Base-by-base conservation (phyloP, 2,888 invertebrate genomes). In the Drosophila nr. perissopoda region DNA sequence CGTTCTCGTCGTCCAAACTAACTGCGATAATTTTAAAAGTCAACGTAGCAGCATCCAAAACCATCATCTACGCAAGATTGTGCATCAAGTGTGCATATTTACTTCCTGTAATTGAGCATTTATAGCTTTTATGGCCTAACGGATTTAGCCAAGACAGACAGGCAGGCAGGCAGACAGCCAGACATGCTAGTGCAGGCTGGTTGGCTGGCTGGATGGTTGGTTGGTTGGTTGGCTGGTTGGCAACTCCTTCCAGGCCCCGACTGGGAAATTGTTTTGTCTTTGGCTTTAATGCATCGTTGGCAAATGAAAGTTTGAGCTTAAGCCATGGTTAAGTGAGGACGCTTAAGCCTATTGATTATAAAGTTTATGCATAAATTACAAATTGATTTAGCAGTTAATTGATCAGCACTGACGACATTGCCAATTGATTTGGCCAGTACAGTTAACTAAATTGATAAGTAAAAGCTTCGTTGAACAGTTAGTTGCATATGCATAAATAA, bases 31-130 rank as follows among this genome's bases (percentile, higher is more conserved):
- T 90, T 85, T 88, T 88, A 78, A 85, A 88, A 85, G 90, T 90
- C 85, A 90, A 86, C 81, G 77, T 73, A 69, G 72, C 71, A 31
- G 48, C 77, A 66, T 31, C 62, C 49, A 60, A 61, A 72, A 65
- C 38, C 70, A 80, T 57, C 57, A 56, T 90, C 86, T 90, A 90
- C 87, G 89, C 85, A 85, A 83, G 86, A 88, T 90, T 89, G 89
- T 77, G 89, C 87, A 89, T 87, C 90, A 84, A 90, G 89, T 90
- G 85, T 85, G 90, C 90, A 85, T 87, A 87, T 90, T 87, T 90
- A 90, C 90, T 87, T 90, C 87, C 90, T 89, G 89, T 87, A 90
- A 87, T 87, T 87, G 90, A 87, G 90, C 89, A 90, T 90, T 87
- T 90, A 87, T 89, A 87, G 89, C 89, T 83, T 85, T 90, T 87